Conservation (phyloP, 2,888 invertebrate species). For the Leptinotarsa juncta region DNA sequence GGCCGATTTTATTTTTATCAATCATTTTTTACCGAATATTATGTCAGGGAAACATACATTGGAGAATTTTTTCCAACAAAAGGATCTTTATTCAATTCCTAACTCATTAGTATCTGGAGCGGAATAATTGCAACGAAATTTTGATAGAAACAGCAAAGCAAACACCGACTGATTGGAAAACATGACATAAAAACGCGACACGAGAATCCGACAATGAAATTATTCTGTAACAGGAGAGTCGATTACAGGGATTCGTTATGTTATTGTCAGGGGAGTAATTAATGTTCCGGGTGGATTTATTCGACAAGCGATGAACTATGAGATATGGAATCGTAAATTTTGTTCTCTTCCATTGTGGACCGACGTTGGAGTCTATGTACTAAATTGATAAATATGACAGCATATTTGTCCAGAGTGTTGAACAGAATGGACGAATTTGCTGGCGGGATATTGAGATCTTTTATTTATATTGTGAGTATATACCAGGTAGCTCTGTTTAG, state of each 20-base stretch:
- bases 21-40: too few relatives aligned
- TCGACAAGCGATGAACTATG: conserved; percentile 16
- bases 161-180: conserved; percentile 9
- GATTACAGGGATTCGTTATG: conserved; percentile 12
- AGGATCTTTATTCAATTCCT: background rate
- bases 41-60: background rate
- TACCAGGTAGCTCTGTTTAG: background rate
- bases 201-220: background rate
- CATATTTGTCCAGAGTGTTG: background rate
- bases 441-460: background rate
- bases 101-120: background rate
- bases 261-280: conserved; percentile 14
- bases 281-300: conserved; percentile 17
- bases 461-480: background rate
- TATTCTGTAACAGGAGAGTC: conserved; percentile 15
- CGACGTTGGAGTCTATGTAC: conserved; percentile 13
- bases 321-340: conserved; percentile 12
- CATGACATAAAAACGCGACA: conserved; percentile 9
- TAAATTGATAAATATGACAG: conserved; percentile 15
- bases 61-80: background rate
- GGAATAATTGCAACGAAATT: background rate
- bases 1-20: background rate
- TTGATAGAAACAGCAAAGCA: conserved; percentile 1
- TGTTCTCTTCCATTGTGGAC: conserved; percentile 13
- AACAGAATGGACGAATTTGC: background rate